Base-by-base conservation (phyloP, 2,888 invertebrate species). In the Colletes collaris region DNA sequence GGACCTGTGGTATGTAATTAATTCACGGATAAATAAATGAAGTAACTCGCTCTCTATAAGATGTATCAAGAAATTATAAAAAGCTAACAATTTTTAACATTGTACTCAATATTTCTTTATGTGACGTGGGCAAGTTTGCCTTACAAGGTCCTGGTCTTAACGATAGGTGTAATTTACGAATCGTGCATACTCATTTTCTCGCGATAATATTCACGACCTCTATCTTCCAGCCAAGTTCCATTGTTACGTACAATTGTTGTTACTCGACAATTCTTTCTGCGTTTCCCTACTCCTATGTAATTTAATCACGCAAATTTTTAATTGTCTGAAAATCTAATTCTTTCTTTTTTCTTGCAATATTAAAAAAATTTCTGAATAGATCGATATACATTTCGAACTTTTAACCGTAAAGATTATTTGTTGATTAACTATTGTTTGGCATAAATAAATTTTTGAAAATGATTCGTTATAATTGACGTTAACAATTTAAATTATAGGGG, bases 111-210 rank as follows among this genome's bases (percentile, higher is more conserved):
- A 37, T 50, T 58, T 11, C n/a, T 50, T 49, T 53, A 55, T 37
- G 53, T 59, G 64, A 59, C 40, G 19, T 46, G 16, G 16, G 40
- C 59, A 10, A 58, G 37, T 53, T 52, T 52, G 11, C 8, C 13
- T 19, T n/a, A 8, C 53, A 58, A 68, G 67, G 77, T 64, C 46
- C 8, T 16, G 35, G 8, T 55, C 50, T 46, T 40, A 6, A 55
- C 35, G 13, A 6, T 50, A 65, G 52, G 19, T 62, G 67, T 69
- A 73, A 85, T 79, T 80, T 74, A 63, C 16, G 16, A 72, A 2
- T 53, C 4, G 0, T 19, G 58, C 49, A n/a, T 59, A 64, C 74
- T 76, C 77, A 85, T 79, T 78, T 44, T 37, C 27, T n/a, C 16
- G 10, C 7, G 37, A 67, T 67, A 60, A 59, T 55, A 62, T 62